Base-by-base conservation (phyloP, 2,797 vertebrate species). In the Adrianichthys oophorus region DNA sequence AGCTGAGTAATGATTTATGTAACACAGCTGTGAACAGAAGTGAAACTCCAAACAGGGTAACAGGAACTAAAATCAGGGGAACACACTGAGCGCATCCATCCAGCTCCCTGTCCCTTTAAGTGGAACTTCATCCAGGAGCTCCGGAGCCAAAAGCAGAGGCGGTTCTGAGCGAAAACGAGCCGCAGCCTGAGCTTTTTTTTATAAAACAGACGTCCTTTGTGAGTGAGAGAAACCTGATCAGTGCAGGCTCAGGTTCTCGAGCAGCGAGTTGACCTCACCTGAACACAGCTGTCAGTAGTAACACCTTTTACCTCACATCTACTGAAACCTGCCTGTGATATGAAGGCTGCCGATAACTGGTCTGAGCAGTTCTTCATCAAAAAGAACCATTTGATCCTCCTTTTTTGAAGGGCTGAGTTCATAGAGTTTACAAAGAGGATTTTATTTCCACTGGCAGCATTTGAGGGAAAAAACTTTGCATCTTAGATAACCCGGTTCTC, bases 291-390 rank as follows among this genome's bases (percentile, higher is more conserved):
- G 54, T 62, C n/a, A 6, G 59, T 61, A 70, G 62, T 62, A 48
- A 56, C 85, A 70, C 67, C 71, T 80, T 79, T 70, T 67, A 76
- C 77, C 76, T 81, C 78, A 82, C 74, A 71, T 72, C 69, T 79
- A 63, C 73, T 52, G 61, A 57, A 59, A 76, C 57, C 72, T 55
- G 51, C 58, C 59, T 3, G 40, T 69, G 80, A 86, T 83, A 85
- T 17, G 47, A 18, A 69, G 63, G 62, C 63, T 19, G 41, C 74
- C 76, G 78, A 74, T 65, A 90, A 91, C 89, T 63, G 83, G 89
- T 90, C 66, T 14, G 84, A 67, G 85, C 89, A 29, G 88, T 87
- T 89, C 70, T 54, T 54, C 71, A 72, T 84, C 67, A 85, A 83
- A 85, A 85, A 80, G 64, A 21, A 7, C 56, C 84, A 91, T 59